Evolutionary conservation across 2,888 invertebrate species (phyloP).

Genomic region (Drosophila austrosaltans): DNA sequence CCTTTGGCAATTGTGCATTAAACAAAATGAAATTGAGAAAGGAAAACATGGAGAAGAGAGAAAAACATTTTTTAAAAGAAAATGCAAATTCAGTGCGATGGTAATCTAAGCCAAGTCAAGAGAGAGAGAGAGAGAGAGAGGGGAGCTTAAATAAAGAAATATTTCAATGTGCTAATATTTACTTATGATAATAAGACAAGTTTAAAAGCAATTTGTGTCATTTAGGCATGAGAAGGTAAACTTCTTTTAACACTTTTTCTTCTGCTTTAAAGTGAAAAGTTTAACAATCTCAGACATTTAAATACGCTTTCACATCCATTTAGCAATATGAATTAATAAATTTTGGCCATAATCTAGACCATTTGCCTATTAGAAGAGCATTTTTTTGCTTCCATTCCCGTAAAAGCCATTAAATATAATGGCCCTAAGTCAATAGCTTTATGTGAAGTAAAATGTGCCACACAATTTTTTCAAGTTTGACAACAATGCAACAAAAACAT

Average conservation of each 20-base stretch:
- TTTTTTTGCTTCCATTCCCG: too few relatives aligned
- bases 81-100: constrained; percentile 14
- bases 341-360: too few relatives aligned
- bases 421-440: neutral
- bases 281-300: too few relatives aligned
- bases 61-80: neutral
- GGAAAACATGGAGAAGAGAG: neutral
- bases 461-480: neutral
- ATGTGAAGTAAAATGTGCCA: neutral
- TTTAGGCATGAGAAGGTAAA: too few relatives aligned
- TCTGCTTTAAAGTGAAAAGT: too few relatives aligned
- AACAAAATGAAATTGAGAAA: constrained; percentile 8
- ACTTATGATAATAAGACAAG: too few relatives aligned
- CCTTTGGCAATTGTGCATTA: constrained; percentile 35
- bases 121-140: neutral
- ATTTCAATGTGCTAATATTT: too few relatives aligned
- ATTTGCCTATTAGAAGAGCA: too few relatives aligned
- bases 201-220: too few relatives aligned
- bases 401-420: too few relatives aligned
- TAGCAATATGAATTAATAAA: neutral
- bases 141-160: neutral
- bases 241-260: too few relatives aligned
- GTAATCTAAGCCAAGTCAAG: neutral
- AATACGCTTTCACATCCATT: too few relatives aligned
- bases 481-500: neutral